These are phyloP conservation scores for Acyrthosiphon pisum DNA, from an alignment of 1,140 invertebrate species.

Conservation along the genomic window DNA sequence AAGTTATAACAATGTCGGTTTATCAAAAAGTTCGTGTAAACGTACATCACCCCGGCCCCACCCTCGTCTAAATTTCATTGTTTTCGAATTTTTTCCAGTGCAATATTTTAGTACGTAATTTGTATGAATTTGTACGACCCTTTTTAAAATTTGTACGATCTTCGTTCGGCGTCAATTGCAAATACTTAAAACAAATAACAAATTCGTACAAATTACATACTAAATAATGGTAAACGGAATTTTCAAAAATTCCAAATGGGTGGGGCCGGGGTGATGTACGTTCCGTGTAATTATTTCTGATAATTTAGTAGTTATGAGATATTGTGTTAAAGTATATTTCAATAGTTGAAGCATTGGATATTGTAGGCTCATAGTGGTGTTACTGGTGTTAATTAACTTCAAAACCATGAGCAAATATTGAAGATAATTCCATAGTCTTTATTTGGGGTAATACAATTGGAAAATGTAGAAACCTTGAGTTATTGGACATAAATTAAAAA, in stretches of 20 bases:
- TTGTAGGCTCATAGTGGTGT: neutral
- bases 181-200: no score
- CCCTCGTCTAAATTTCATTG: no score
- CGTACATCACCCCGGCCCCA: no score
- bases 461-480: neutral
- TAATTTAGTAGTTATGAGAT: neutral
- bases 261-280: no score
- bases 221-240: no score
- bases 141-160: no score
- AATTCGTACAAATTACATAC: no score
- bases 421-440: neutral
- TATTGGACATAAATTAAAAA: neutral
- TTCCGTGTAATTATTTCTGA: neutral
- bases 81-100: no score
- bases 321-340: neutral
- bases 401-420: neutral
- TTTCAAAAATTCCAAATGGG: no score
- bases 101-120: no score
- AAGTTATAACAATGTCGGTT: neutral
- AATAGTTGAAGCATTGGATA: neutral
- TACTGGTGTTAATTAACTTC: neutral
- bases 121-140: no score
- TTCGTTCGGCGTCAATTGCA: no score
- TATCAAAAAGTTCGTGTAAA: neutral
- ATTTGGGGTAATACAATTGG: neutral